Evolutionary conservation across 2,888 invertebrate species (phyloP).

Genomic region (Aphodius sticticus): DNA sequence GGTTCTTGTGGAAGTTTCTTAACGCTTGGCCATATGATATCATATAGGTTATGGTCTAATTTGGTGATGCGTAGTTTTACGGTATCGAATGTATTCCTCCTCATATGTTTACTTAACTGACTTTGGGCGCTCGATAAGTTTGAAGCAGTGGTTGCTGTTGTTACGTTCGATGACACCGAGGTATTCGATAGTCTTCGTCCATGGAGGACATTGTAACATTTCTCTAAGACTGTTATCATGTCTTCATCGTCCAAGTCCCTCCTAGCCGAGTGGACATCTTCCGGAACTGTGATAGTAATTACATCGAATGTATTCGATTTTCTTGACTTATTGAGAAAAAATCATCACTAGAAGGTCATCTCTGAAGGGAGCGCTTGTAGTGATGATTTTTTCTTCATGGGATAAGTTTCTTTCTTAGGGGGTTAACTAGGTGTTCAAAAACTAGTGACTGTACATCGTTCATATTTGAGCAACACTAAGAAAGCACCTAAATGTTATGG

Average conservation of each 20-base stretch:
- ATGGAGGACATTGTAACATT: slow-evolving; percentile 76
- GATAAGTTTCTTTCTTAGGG: slow-evolving; percentile 9
- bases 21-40: slow-evolving; percentile 89
- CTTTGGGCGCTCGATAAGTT: slow-evolving; percentile 53
- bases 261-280: slow-evolving; percentile 77
- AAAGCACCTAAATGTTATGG: slow-evolving; percentile 46
- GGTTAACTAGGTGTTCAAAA: slow-evolving; percentile 33
- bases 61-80: slow-evolving; percentile 81
- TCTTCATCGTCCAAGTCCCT: slow-evolving; percentile 76
- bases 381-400: background rate
- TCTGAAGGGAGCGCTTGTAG: background rate
- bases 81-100: slow-evolving; percentile 74
- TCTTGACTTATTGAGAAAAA: background rate
- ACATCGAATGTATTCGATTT: background rate
- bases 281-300: slow-evolving; percentile 68
- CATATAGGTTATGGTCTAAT: slow-evolving; percentile 86
- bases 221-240: slow-evolving; percentile 75
- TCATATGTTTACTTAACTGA: slow-evolving; percentile 78
- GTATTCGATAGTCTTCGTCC: slow-evolving; percentile 67
- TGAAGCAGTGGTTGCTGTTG: slow-evolving; percentile 55
- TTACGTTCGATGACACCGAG: slow-evolving; percentile 66
- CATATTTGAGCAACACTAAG: slow-evolving; percentile 46
- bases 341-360: background rate
- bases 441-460: slow-evolving; percentile 39
- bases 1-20: slow-evolving; percentile 74